Base-by-base conservation (phyloP, 2,888 invertebrate species). In the Bhutanitis thaidina region DNA sequence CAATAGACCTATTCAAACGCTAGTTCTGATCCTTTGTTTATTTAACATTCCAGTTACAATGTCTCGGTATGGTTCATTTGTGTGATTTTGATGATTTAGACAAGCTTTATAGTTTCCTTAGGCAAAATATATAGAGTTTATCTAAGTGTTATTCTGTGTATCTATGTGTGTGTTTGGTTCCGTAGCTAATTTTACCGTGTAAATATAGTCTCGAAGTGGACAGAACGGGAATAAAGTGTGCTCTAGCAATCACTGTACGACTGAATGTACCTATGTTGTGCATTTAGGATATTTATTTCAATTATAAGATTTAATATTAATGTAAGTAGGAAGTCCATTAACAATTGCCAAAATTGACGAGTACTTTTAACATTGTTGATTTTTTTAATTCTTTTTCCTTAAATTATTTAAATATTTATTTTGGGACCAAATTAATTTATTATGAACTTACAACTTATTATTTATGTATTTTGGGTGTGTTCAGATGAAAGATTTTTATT, bases 351-450 rank as follows among this genome's bases (percentile, higher is more conserved):
- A 88, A 89, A 87, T 88, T 85, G 71, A 83, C 78, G 84, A 85
- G 80, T 86, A 83, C 77, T 84, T 82, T 78, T 79, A 76, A 74
- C 72, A 71, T 79, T 82, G 78, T 86, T 85, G 77, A 74, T 83
- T 82, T 77, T 74, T 72, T 80, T 79, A 74, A 69, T 70, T 78
- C 77, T 69, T 74, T 78, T 80, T 75, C 71, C 66, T 82, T 82
- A 83, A 79, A 80, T 81, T 83, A 80, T 86, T 80, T 80, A 69
- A 73, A 80, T 83, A 87, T 87, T 88, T 87, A 88, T 90, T 87
- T 88, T 76, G 89, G 88, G 90, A 90, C 85, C 86, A 90, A 90
- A 89, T 86, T 86, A 85, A 85, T 88, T 89, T 89, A 88, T 89
- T 88, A 78, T 79, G 71, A 82, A 76, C 77, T 80, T 83, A 69